A percentile compares a stretch with the other conserved stretches of the same genome.
Evolutionary conservation across 2,797 vertebrate species (phyloP).

Genomic region (Anolis apletophallus): DNA sequence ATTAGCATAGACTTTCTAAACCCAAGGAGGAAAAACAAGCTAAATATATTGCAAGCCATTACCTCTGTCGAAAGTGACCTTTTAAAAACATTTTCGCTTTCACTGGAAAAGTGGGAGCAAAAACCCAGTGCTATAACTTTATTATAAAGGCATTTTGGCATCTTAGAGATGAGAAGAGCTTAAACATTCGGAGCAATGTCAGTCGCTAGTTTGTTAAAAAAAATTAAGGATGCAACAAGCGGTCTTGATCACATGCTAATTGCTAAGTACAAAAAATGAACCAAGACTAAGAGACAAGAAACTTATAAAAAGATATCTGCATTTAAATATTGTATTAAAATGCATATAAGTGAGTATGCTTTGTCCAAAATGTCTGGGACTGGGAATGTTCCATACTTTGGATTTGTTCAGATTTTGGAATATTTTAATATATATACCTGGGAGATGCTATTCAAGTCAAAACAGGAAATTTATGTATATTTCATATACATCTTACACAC

Average conservation of each 20-base stretch:
- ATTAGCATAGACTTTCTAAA: constrained; percentile 87
- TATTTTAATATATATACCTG: too few relatives aligned
- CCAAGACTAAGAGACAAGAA: constrained; percentile 49
- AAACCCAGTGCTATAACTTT: constrained; percentile 83
- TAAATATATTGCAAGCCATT: constrained; percentile 93
- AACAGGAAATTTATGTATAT: too few relatives aligned
- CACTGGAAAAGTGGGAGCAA: constrained; percentile 75
- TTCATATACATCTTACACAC: too few relatives aligned
- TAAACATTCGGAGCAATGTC: constrained; percentile 55
- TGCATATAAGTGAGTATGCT: too few relatives aligned
- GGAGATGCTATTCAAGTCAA: too few relatives aligned
- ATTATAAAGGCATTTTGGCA: constrained; percentile 84
- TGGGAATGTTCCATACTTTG: too few relatives aligned
- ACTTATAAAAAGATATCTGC: constrained; percentile 21
- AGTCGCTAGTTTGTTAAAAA: constrained; percentile 44
- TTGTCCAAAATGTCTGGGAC: too few relatives aligned
- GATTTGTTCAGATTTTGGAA: too few relatives aligned
- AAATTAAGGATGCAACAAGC: not conserved
- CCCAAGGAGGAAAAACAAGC: constrained; percentile 73
- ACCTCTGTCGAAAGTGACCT: constrained; percentile 88
- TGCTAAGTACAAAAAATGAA: constrained; percentile 38
- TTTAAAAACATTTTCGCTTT: constrained; percentile 91
- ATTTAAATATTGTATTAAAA: not conserved
- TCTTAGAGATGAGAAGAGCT: constrained; percentile 68
- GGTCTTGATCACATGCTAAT: constrained; percentile 65